Percentiles rank a stretch among this genome's conserved stretches.
Conservation (phyloP, 2,888 invertebrate species). For the Corythucha ciliata region DNA sequence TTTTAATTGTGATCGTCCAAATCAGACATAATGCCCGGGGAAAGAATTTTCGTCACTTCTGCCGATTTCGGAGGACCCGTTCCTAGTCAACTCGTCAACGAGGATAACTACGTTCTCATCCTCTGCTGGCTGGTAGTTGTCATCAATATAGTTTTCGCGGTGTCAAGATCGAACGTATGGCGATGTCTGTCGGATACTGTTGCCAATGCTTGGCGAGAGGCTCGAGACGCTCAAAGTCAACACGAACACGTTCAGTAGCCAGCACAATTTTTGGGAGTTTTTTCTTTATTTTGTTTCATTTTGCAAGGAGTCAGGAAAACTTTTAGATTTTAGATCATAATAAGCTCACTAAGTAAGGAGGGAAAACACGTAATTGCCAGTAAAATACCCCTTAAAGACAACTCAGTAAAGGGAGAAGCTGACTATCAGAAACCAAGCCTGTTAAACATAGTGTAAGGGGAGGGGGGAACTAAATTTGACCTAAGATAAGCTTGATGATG, state of each 20-base stretch:
- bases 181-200: conserved; percentile 70
- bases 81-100: conserved; percentile 61
- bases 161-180: conserved; percentile 68
- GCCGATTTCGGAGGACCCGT: conserved; percentile 74
- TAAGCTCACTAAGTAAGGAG: too few species aligned
- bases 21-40: conserved; percentile 51
- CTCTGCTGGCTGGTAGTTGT: conserved; percentile 79
- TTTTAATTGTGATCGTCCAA: neutral
- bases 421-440: too few species aligned
- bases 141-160: conserved; percentile 61
- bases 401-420: too few species aligned
- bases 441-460: too few species aligned
- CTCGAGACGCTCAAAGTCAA: conserved; percentile 74
- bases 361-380: too few species aligned
- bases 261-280: too few species aligned
- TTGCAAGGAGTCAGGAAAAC: too few species aligned
- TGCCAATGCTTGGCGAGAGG: conserved; percentile 79
- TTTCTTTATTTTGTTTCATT: conserved; percentile 48
- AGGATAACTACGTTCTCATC: conserved; percentile 70
- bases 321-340: too few species aligned
- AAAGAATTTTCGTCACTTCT: conserved; percentile 58
- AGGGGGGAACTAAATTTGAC: too few species aligned
- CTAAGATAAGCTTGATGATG: too few species aligned
- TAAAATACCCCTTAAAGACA: too few species aligned
- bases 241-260: conserved; percentile 67